Percentiles rank a stretch among this genome's conserved stretches.
phyloP scores from a whole-genome alignment of 1,140 invertebrate species.

The Pseudoatta argentina region DNA sequence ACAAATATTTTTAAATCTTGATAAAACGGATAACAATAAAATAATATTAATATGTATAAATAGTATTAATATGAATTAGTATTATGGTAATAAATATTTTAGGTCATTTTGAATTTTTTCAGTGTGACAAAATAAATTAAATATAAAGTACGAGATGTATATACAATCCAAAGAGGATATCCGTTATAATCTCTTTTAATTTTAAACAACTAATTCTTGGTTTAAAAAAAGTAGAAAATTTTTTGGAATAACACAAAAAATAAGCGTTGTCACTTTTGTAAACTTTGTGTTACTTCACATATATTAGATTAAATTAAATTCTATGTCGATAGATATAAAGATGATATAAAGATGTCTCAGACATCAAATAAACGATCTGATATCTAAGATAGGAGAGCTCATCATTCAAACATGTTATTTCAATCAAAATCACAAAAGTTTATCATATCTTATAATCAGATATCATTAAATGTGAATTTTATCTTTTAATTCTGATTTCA shows the following conservation, averaged over 20 bases:
- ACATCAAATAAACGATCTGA: not conserved
- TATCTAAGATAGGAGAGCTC: conserved; percentile 14
- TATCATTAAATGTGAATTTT: not conserved
- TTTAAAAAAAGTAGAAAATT: not conserved
- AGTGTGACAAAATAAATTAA: not conserved
- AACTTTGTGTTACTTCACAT: not conserved
- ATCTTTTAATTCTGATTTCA: not conserved
- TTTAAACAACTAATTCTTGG: not conserved
- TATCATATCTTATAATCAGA: not conserved
- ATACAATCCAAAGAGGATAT: not conserved
- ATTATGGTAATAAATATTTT: not conserved
- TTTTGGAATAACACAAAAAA: not conserved
- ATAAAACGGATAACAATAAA: no score
- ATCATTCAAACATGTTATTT: not conserved
- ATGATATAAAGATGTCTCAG: not conserved
- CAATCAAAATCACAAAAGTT: not conserved
- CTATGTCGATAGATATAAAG: not conserved
- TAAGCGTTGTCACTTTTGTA: not conserved
- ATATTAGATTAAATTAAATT: not conserved
- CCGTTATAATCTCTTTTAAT: not conserved
- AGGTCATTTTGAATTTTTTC: not conserved
- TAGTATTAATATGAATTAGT: not conserved
- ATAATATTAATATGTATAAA: no score
- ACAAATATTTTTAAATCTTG: not conserved
- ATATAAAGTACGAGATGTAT: not conserved